phyloP scores from a whole-genome alignment of 2,888 invertebrate genomes.

The Lasioglossum malachurum region DNA sequence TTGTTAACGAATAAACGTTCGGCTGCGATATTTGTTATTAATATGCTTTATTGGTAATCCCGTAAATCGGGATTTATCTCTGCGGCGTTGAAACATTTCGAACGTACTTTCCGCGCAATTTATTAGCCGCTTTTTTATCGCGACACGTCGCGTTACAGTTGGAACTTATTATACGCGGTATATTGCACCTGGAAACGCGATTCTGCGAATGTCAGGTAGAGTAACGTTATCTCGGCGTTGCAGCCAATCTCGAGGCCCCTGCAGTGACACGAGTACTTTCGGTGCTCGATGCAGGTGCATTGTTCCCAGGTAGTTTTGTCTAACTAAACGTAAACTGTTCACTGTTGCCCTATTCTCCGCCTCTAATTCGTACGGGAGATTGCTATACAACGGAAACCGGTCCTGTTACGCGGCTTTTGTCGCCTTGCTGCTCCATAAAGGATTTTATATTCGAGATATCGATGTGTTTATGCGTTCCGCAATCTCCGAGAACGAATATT shows the following conservation, averaged over 20 bases:
- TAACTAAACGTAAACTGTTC: slow-evolving; percentile 37
- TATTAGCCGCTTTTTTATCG: slow-evolving; percentile 7
- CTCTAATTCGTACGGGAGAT: slow-evolving; percentile 28
- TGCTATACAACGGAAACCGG: not conserved
- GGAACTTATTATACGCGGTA: slow-evolving; percentile 11
- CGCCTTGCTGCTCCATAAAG: not conserved
- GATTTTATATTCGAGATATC: not conserved
- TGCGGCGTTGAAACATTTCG: not conserved
- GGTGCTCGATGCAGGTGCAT: slow-evolving; percentile 44
- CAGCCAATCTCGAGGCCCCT: slow-evolving; percentile 43
- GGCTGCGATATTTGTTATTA: not conserved
- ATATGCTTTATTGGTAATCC: not conserved
- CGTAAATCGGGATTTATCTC: slow-evolving; percentile 1
- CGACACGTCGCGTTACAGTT: not conserved
- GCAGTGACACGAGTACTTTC: slow-evolving; percentile 25
- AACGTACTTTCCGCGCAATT: slow-evolving; percentile 3
- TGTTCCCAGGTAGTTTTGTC: slow-evolving; percentile 49
- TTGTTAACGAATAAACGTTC: no score
- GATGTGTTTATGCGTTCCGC: not conserved
- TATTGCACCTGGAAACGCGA: slow-evolving; percentile 28
- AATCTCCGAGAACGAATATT: not conserved
- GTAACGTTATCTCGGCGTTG: slow-evolving; percentile 57
- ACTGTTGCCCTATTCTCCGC: slow-evolving; percentile 23
- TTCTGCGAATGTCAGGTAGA: slow-evolving; percentile 36
- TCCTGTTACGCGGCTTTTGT: not conserved